Percentiles rank a stretch among this genome's conserved stretches.
These are phyloP conservation scores for Anagyrus pseudococci DNA, from an alignment of 2,888 invertebrate genomes.

Conservation along the genomic window DNA sequence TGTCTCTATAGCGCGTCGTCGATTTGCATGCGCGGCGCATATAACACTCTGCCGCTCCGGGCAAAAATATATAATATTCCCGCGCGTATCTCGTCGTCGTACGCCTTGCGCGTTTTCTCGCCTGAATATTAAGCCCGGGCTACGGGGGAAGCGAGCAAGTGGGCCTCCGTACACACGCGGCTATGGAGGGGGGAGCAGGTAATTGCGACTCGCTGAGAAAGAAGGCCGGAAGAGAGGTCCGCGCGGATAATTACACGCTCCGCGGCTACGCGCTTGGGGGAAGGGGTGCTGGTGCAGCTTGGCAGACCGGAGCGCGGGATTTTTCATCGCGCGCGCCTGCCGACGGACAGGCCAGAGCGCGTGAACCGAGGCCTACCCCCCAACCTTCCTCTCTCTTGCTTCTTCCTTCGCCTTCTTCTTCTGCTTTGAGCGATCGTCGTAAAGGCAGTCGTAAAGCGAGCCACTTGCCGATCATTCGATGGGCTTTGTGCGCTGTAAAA, in stretches of 20 bases:
- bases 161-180: neutral
- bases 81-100: too few relatives aligned
- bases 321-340: conserved; percentile 20
- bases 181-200: neutral
- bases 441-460: conserved; percentile 36
- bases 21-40: too few relatives aligned
- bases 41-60: too few relatives aligned
- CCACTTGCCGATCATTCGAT: conserved; percentile 35
- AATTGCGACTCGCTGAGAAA: conserved; percentile 1
- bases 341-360: neutral
- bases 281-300: neutral
- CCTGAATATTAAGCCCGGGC: too few relatives aligned
- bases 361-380: neutral
- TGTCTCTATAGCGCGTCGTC: too few relatives aligned
- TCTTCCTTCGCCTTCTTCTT: conserved; percentile 48
- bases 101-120: too few relatives aligned
- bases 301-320: conserved; percentile 1
- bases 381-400: too few relatives aligned
- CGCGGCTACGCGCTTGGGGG: neutral
- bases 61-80: too few relatives aligned
- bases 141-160: too few relatives aligned
- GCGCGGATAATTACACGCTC: conserved; percentile 21
- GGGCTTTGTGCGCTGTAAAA: conserved; percentile 36
- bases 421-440: conserved; percentile 25
- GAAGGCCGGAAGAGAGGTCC: conserved; percentile 26